phyloP scores from a whole-genome alignment of 64 coral and sea anemone species.

The Montipora cactus region DNA sequence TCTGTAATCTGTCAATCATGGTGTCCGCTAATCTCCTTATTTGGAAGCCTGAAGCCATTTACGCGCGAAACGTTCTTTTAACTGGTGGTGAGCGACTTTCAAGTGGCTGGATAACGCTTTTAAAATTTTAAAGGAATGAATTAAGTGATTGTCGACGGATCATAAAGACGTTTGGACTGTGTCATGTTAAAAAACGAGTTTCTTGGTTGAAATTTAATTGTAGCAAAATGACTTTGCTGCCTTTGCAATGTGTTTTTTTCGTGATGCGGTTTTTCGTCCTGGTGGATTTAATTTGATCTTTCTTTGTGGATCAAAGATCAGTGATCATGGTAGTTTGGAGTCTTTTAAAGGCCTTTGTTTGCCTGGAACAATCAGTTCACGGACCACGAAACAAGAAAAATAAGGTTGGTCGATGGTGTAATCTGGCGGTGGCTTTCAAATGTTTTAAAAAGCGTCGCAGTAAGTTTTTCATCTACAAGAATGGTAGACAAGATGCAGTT shows the following conservation, averaged over 20 bases:
- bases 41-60: not conserved
- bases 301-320: slow-evolving; percentile 18
- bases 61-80: slow-evolving; percentile 6
- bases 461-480: not conserved
- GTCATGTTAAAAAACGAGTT: not conserved
- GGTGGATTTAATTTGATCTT: not conserved
- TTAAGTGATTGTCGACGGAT: not conserved
- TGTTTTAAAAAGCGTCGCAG: not conserved
- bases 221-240: not conserved
- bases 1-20: not conserved
- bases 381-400: not conserved
- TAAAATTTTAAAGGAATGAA: not conserved
- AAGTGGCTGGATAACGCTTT: not conserved
- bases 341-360: slow-evolving; percentile 18
- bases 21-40: not conserved
- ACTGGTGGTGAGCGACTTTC: slow-evolving; percentile 24
- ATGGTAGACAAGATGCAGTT: too few relatives aligned
- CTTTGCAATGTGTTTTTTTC: not conserved
- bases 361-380: not conserved
- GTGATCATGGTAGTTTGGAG: slow-evolving; percentile 33
- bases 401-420: not conserved
- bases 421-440: not conserved
- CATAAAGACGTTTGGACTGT: not conserved
- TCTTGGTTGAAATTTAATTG: too few relatives aligned
- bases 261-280: not conserved